Evolutionary conservation across 2,113 vertebrate species (phyloP), one percentile per base, ranked within the genome.

Genomic region (Blennius ocellaris): DNA sequence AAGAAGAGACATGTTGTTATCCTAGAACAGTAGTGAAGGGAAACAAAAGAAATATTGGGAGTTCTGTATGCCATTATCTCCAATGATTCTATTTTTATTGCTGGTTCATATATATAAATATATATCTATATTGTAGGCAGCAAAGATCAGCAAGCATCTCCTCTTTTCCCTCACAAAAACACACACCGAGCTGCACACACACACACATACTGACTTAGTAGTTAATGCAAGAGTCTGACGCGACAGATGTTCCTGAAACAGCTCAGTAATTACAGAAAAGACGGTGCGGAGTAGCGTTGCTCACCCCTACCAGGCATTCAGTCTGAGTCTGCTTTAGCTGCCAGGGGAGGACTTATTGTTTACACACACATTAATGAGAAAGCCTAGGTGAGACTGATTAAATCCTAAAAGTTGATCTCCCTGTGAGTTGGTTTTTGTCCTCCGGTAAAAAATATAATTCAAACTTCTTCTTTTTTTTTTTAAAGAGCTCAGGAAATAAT

Each of bases 1-100:
- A 74, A 96, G 83, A 7, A 99, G 91, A 44, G 95, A 94, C 37
- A 90, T 94, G 4, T 93, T 94, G 4, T 93, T 86, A 51, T 95
- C 95, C 97, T 97, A 63, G 41, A 89, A 54, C 30, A 68, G 17
- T 4, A 10, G 53, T 10, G 1, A 11, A 30, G 21, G 21, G 21
- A 30, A 30, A 30, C 71, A n/a, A 11, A 59, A 55, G 0, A 16
- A 39, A 37, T 1, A 11, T 6, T 11, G 12, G 12, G 1, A 44
- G 40, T 7, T 36, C 12, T 70, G 15, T 17, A 45, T 16, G 1
- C 5, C 47, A 49, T 36, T 48, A 11, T 44, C n/a, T 76, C 11
- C 1, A 21, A 51, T 56, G 16, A 30, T 30, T 30, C 21, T 30
- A 30, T 30, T 30, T 30, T 30, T 4, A 30, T 30, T 30, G 21